Evolutionary conservation across 2,797 vertebrate genomes (phyloP), one percentile per base, ranked within the genome.

Genomic region (Falco naumanni): DNA sequence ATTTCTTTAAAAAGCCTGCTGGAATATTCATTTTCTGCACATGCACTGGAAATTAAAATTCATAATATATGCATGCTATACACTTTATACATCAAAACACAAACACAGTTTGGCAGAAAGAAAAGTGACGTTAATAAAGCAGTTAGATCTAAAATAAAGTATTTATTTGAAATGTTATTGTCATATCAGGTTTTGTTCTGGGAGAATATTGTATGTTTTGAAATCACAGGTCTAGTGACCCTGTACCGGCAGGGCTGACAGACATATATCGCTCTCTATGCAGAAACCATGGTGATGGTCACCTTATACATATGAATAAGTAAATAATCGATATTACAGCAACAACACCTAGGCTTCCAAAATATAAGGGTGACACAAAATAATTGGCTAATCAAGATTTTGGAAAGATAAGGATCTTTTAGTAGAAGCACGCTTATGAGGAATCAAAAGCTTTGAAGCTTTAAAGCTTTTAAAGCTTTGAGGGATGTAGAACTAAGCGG

Each of bases 261-360:
- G 61, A 61, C 57, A 84, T 50, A 28, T 25, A 68, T 39, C 9
- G 7, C 41, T 83, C 59, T 43, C 59, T 75, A 13, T 15, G 47
- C 65, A 94, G 94, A 95, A 96, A 96, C 59, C 78, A 71, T 66
- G 39, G 59, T 72, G 72, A 95, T 95, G 94, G 93, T 89, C 87
- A 94, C 53, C n/a, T 94, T 69, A 78, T 61, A 69, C 48, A 28
- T 85, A 84, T 51, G 61, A 81, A 87, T 75, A 83, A 77, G 39
- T 54, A 92, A 78, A 95, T 87, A 87, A 81, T 33, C 45, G 69
- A 37, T 71, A 69, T 59, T 47, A 39, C 31, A 43, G 13, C 41
- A 75, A 34, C 13, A 66, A 59, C 41, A 65, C 22, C 25, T 63
- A 56, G 48, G 34, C 39, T 84, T 83, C 34, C 15, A 81, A 80